Evolutionary conservation across 1,140 invertebrate genomes (phyloP), one percentile per base, ranked within the genome.

Genomic region (Triops cancriformis): DNA sequence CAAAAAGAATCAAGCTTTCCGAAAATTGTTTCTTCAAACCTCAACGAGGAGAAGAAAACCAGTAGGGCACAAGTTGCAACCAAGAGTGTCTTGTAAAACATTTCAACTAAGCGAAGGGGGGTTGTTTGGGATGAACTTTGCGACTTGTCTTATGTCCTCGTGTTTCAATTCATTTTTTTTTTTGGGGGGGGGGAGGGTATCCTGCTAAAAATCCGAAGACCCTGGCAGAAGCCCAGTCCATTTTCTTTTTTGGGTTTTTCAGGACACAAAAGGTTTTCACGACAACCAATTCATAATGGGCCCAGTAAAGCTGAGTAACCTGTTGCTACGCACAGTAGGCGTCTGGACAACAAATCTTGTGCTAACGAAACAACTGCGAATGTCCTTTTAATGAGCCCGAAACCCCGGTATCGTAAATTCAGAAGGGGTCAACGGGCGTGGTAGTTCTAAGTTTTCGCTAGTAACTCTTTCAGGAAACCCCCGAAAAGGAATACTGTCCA

Each of bases 271-370:
- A 23, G 51, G 6, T 23, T 18, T 23, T n/a, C 3, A 64, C 0
- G 51, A 64, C 14, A 64, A 7, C 31, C 31, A 37, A 37, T 37
- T 4, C 31, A 37, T 37, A 37, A 37, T 37, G 31, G 31, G 31
- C 45, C 10, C 45, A 64, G 51, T 23, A 64, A 64, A 64, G 18
- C 51, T 23, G 14, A n/a, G 7, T 64, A 18, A 64, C 51, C 51
- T 64, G 51, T 64, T 64, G 51, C 51, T 64, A 64, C 51, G 10
- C 51, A 64, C 51, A 64, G 51, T 64, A 64, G 51, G 51, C 51
- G 51, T 64, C 51, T 64, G 51, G 31, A 64, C 51, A 64, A 64
- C 51, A 64, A 64, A 64, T 64, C 51, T 64, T 23, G 43, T 1
- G 51, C 51, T 64, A 64, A 64, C 51, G 51, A 64, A 64, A 64